Base-by-base conservation (phyloP, 2,113 vertebrate genomes). In the Mormyrus iriodes region DNA sequence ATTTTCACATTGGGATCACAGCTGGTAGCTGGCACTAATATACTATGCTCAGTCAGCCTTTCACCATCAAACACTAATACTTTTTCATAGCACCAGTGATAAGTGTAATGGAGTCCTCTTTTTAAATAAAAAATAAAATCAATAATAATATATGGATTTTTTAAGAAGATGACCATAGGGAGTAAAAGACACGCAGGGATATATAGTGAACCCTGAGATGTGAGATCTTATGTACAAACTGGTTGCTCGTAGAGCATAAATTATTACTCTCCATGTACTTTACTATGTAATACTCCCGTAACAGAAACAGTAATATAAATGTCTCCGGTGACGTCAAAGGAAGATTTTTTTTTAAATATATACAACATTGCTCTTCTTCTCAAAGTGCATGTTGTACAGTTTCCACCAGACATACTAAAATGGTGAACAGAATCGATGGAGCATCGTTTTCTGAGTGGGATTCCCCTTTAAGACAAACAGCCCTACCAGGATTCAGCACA, bases 381-480 rank as follows among this genome's bases (percentile, higher is more conserved):
- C 73, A 31, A 69, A 31, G 5, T 84, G 39, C 82, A 84, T 48
- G 44, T 84, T 21, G 42, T 9, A 82, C 39, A 12, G 39, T 84
- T 48, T 48, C 82, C 82, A 21, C 44, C 44, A 48, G 82, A 48
- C 39, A 48, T 48, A n/a, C 24, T 24, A 48, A 48, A 84, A 8
- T 8, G 82, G 82, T 46, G 39, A 44, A 84, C 8, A 24, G 44
- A 27, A 48, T 21, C 9, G 44, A 84, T 21, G 21, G 42, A n/a
- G 82, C 42, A 1, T 84, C 24, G 5, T 35, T 48, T 49, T 85
- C 83, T 27, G 24, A 49, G 73, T 39, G 73, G 73, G 83, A 85
- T 85, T 24, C n/a, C 48, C n/a, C 84, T 52, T 89, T 31, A 46
- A 82, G 82, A 82, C 79, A 82, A 58, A 27, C 27, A 85, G 46